Base-by-base conservation (phyloP, 2,113 vertebrate genomes). In the Corythoichthys haematopterus region DNA sequence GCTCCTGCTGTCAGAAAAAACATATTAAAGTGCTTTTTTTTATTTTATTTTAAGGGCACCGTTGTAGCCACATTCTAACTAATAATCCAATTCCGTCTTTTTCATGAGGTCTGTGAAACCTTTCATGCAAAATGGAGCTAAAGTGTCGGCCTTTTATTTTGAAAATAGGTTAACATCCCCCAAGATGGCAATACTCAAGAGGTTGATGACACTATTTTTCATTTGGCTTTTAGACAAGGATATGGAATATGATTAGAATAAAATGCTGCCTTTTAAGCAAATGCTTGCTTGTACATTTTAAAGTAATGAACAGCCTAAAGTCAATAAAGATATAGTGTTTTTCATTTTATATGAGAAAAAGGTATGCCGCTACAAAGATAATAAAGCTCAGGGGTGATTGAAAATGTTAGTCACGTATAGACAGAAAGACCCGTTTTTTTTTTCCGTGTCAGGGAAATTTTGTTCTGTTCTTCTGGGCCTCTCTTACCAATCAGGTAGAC, bases 1-100 rank as follows among this genome's bases (percentile, higher is more conserved):
- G 3, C 68, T 70, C 43, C 16, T 71, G 75, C 66, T 74, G 77
- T 80, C 56, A 74, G 52, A 69, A 63, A 70, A 60, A 78, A 36
- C 12, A 64, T 73, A 68, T 72, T n/a, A 64, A 51, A 66, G 65
- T 12, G 53, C 73, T 66, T 15, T 77, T 53, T 28, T 11, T 47
- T 53, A 6, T 9, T 37, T n/a, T 40, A 9, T 11, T 60, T 9
- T 40, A 43, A 11, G 65, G 65, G 72, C 72, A 71, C 50, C 61
- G 35, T 12, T 70, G 45, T 6, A 0, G n/a, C 66, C 57, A 75
- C 57, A 37, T 76, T 62, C 12, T 65, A 79, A 68, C 52, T 40
- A 65, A 60, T 40, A 53, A 66, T 69, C 68, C 33, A 10, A 40
- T 66, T 61, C 70, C 12, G 65, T 69, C 37, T 63, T 82, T 79